phyloP scores from a whole-genome alignment of 2,888 invertebrate species.

The Cheiracanthium punctorium region DNA sequence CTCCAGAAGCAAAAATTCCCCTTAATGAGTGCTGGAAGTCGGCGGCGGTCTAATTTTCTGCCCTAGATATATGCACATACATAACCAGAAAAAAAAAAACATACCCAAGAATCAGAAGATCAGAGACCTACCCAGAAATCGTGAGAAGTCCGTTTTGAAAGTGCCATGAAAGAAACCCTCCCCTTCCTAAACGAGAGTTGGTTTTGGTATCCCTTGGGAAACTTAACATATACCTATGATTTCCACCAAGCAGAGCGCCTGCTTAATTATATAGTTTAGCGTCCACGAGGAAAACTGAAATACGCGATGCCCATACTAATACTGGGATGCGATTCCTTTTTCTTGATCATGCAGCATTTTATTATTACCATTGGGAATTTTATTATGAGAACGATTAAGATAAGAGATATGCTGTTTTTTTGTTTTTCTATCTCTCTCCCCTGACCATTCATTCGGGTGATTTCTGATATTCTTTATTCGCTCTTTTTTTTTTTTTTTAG shows the following conservation, averaged over 20 bases:
- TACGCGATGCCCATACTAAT: constrained; percentile 56
- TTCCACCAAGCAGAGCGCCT: constrained; percentile 43
- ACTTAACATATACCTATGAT: constrained; percentile 52
- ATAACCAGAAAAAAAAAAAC: too few species aligned
- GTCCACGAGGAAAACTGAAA: constrained; percentile 38
- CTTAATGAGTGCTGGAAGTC: not conserved
- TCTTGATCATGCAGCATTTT: constrained; percentile 23
- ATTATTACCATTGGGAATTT: constrained; percentile 56
- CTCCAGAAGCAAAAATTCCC: not conserved
- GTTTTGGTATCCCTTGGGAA: constrained; percentile 33
- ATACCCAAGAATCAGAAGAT: not conserved
- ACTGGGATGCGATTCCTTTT: constrained; percentile 12
- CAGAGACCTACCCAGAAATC: not conserved
- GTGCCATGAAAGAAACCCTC: not conserved
- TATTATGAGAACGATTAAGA: constrained; percentile 57
- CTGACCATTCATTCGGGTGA: too few species aligned
- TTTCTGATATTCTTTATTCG: constrained; percentile 26
- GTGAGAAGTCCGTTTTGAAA: constrained; percentile 28
- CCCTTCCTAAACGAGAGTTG: constrained; percentile 22
- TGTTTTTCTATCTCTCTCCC: constrained; percentile 25
- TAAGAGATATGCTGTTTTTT: constrained; percentile 1
- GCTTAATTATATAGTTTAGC: constrained; percentile 56
- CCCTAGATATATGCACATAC: not conserved
- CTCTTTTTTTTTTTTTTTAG: constrained; percentile 9
- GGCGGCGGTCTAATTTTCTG: not conserved